Evolutionary conservation across 2,797 vertebrate genomes (phyloP).

Genomic region (Carcharodon carcharias): DNA sequence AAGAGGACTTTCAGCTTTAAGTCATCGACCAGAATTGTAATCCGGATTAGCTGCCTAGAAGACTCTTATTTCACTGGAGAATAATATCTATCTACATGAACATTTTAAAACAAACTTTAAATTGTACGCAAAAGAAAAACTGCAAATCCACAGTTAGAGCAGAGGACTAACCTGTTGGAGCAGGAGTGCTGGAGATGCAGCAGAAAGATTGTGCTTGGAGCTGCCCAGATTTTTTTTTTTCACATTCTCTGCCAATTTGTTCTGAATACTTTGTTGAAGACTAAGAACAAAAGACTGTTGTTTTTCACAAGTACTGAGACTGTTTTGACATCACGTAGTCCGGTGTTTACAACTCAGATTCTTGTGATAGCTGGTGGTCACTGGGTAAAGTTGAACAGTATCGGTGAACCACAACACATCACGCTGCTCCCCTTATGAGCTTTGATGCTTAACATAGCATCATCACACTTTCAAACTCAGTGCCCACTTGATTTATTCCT

Average conservation of each 20-base stretch:
- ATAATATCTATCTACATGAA: not conserved
- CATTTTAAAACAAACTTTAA: not conserved
- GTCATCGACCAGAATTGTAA: not conserved
- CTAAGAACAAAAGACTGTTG: slow-evolving; percentile 6
- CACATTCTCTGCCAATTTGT: not conserved
- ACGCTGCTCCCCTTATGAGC: not conserved
- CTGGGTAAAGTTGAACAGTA: not conserved
- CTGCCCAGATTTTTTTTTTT: not conserved
- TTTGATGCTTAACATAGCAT: not conserved
- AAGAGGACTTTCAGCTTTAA: not conserved
- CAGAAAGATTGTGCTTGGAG: not conserved
- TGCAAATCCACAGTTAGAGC: too few relatives aligned
- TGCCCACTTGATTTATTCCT: not conserved
- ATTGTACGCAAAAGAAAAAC: not conserved
- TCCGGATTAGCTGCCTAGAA: not conserved
- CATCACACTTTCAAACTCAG: not conserved
- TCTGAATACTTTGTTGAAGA: not conserved
- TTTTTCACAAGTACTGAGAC: not conserved
- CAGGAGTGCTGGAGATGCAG: not conserved
- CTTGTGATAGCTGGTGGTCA: not conserved
- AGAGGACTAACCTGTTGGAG: not conserved
- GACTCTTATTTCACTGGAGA: not conserved
- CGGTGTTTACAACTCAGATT: not conserved
- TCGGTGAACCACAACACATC: not conserved
- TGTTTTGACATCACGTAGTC: slow-evolving; percentile 7